phyloP scores from a whole-genome alignment of 2,888 invertebrate genomes.

The Acanthopleura granulata region DNA sequence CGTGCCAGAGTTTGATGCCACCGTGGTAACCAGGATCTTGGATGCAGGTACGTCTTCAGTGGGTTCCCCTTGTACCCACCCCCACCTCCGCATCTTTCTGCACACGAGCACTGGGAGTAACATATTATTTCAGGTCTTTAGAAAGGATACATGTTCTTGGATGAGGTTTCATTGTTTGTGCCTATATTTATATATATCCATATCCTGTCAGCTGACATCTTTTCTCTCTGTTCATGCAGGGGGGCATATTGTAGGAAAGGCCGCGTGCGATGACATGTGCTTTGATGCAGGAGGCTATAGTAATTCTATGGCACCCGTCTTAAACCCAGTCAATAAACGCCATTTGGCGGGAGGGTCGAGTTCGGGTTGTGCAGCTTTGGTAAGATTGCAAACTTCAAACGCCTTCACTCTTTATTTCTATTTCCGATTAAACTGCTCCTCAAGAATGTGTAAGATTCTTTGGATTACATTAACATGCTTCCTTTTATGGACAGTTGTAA shows the following conservation, averaged over 20 bases:
- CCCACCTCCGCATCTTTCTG: background rate
- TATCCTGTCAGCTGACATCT: too few relatives aligned
- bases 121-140: too few relatives aligned
- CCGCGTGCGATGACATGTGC: constrained; percentile 59
- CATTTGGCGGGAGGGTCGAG: constrained; percentile 60
- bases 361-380: constrained; percentile 54
- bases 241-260: constrained; percentile 59
- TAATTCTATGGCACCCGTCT: constrained; percentile 47
- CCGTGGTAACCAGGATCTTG: constrained; percentile 57
- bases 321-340: constrained; percentile 50
- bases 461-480: too few relatives aligned
- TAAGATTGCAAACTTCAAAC: constrained; percentile 32
- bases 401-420: too few relatives aligned
- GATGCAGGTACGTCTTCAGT: constrained; percentile 48
- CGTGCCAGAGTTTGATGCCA: constrained; percentile 61
- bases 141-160: background rate
- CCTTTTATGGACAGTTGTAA: too few relatives aligned
- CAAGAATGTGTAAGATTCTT: too few relatives aligned
- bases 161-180: background rate
- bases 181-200: background rate
- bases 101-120: too few relatives aligned
- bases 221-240: constrained; percentile 37
- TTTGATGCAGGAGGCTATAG: constrained; percentile 53
- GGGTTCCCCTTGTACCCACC: background rate
- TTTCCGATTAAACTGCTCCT: too few relatives aligned